These are phyloP conservation scores for Acanthoscelides obtectus DNA, from an alignment of 2,888 invertebrate species.

Conservation along the genomic window DNA sequence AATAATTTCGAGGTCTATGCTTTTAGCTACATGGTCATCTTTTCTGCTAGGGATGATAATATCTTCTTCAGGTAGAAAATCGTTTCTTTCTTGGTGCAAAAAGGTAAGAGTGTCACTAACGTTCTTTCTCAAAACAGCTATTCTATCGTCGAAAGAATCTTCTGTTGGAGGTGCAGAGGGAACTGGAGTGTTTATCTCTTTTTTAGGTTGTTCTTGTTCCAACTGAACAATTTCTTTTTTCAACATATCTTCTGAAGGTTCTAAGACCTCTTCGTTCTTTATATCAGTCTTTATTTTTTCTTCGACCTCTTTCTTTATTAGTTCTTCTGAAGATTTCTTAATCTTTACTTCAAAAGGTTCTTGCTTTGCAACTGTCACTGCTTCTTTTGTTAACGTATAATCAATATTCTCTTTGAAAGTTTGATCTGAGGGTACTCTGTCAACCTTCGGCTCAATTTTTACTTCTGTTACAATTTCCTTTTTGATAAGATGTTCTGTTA, in stretches of 20 bases:
- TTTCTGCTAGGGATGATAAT: conserved; percentile 44
- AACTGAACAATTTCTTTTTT: not conserved
- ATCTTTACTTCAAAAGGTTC: not conserved
- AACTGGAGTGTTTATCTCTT: not conserved
- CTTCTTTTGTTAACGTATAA: too few species aligned
- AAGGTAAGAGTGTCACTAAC: conserved; percentile 45
- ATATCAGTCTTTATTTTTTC: not conserved
- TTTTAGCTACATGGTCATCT: conserved; percentile 42
- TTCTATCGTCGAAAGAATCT: conserved; percentile 26
- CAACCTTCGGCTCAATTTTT: not conserved
- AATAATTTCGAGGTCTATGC: conserved; percentile 39
- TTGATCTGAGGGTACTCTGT: too few species aligned
- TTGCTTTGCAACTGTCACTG: not conserved
- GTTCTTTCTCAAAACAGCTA: conserved; percentile 40
- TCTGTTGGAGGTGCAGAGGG: not conserved
- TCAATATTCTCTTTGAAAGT: too few species aligned
- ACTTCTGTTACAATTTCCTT: not conserved
- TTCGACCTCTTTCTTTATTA: not conserved
- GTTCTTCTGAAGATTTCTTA: not conserved
- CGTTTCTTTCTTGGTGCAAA: conserved; percentile 46
- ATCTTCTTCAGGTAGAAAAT: conserved; percentile 45
- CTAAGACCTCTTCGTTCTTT: not conserved
- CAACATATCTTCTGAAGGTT: not conserved
- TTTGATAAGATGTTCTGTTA: not conserved
- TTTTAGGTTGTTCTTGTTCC: not conserved